A percentile compares a stretch with the other conserved stretches of the same genome.
These are phyloP conservation scores for Heliconius sara DNA, from an alignment of 2,888 invertebrate species.

Conservation along the genomic window DNA sequence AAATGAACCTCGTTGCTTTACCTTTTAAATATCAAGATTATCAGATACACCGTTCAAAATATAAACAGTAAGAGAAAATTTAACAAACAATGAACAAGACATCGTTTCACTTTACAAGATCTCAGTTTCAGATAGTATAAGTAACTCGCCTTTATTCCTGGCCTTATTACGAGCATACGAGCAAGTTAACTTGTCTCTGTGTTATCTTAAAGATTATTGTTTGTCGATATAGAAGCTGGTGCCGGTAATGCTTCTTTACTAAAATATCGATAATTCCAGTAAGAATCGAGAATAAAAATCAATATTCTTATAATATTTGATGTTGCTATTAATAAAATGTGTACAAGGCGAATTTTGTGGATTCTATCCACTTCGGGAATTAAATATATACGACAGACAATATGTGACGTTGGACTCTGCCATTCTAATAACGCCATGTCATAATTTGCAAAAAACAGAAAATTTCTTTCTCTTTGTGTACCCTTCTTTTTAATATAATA, in stretches of 20 bases:
- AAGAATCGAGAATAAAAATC: slow-evolving; percentile 31
- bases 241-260: slow-evolving; percentile 39
- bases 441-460: too few species aligned
- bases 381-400: too few species aligned
- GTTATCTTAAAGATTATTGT: slow-evolving; percentile 78
- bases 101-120: slow-evolving; percentile 82
- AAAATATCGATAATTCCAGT: slow-evolving; percentile 46
- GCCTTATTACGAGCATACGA: slow-evolving; percentile 72
- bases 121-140: slow-evolving; percentile 73
- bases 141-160: slow-evolving; percentile 69
- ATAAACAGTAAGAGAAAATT: slow-evolving; percentile 46
- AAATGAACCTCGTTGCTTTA: background rate
- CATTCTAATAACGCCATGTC: too few species aligned
- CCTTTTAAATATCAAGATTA: slow-evolving; percentile 24
- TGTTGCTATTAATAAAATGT: too few species aligned
- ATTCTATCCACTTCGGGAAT: too few species aligned
- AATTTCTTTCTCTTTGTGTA: too few species aligned
- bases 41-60: slow-evolving; percentile 31
- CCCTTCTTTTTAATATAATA: background rate
- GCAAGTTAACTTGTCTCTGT: slow-evolving; percentile 80
- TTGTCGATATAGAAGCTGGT: slow-evolving; percentile 69
- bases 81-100: slow-evolving; percentile 67
- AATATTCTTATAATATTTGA: background rate
- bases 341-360: too few species aligned
- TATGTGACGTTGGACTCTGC: too few species aligned